Conservation (phyloP, 35 echinoderm and acorn worm genomes). For the Heliocidaris erythrogramma region DNA sequence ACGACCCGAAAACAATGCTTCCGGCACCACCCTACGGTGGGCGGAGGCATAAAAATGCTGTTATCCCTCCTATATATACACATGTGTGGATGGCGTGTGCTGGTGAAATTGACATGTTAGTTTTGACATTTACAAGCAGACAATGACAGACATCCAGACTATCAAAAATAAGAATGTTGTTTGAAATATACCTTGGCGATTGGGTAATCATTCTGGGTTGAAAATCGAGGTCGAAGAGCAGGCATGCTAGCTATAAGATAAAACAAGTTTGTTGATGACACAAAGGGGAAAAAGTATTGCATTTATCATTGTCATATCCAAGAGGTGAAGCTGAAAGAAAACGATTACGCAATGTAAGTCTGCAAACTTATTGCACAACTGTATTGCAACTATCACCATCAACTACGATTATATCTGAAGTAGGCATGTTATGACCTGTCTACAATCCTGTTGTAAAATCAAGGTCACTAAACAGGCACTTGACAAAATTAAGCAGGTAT, state of each 20-base stretch:
- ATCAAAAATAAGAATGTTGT: neutral
- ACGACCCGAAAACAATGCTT: too few species aligned
- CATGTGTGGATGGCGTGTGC: too few species aligned
- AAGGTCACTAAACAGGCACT: neutral
- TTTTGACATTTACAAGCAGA: neutral
- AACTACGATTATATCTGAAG: neutral
- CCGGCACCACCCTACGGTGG: too few species aligned
- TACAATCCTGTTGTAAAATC: neutral
- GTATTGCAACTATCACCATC: neutral
- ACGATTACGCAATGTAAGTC: neutral
- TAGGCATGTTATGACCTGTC: neutral
- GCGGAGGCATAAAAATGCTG: too few species aligned
- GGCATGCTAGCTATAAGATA: constrained; percentile 66
- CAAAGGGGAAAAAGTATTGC: neutral
- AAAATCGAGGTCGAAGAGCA: constrained; percentile 60
- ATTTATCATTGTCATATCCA: neutral
- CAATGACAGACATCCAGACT: neutral
- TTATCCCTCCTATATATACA: neutral
- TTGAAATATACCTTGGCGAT: constrained; percentile 69
- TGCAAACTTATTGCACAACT: neutral
- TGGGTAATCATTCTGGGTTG: constrained; percentile 67
- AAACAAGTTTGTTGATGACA: neutral
- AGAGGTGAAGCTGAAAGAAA: neutral
- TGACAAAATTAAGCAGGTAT: too few species aligned
- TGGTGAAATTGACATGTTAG: neutral